Conservation (phyloP, 2,797 vertebrate genomes). For the Steatocranus sp. region DNA sequence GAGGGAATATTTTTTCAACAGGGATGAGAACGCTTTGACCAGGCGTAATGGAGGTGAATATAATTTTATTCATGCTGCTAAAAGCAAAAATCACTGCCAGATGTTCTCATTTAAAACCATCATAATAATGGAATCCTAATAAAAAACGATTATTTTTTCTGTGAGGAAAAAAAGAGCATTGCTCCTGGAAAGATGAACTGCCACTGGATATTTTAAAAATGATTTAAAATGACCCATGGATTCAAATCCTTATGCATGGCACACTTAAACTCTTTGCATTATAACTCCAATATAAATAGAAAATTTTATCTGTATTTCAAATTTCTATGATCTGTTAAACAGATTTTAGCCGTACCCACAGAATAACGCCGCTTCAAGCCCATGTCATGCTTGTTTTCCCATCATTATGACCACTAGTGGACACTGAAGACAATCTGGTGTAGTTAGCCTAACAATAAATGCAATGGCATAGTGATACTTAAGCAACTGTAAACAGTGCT, state of each 20-base stretch:
- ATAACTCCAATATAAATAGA: background rate
- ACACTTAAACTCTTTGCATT: too few species aligned
- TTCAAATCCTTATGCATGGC: background rate
- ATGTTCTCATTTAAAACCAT: background rate
- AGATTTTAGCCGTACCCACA: background rate
- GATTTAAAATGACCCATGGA: background rate
- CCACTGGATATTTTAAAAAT: background rate
- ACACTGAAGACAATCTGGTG: background rate
- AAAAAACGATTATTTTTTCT: background rate
- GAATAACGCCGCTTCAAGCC: background rate
- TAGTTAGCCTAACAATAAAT: background rate
- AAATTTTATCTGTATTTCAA: background rate
- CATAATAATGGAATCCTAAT: background rate
- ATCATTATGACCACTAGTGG: background rate
- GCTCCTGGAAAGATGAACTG: background rate
- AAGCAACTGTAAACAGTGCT: constrained; percentile 20
- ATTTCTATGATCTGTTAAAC: background rate
- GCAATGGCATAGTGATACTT: background rate
- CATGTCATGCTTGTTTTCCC: background rate
- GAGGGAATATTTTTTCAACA: background rate
- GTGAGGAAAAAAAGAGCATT: background rate
- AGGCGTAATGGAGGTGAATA: background rate
- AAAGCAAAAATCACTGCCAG: background rate
- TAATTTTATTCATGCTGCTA: background rate
- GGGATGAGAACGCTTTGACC: background rate